Evolutionary conservation across 53 echinoderm and acorn worm genomes (phyloP).

Genomic region (Zoroaster sp.): DNA sequence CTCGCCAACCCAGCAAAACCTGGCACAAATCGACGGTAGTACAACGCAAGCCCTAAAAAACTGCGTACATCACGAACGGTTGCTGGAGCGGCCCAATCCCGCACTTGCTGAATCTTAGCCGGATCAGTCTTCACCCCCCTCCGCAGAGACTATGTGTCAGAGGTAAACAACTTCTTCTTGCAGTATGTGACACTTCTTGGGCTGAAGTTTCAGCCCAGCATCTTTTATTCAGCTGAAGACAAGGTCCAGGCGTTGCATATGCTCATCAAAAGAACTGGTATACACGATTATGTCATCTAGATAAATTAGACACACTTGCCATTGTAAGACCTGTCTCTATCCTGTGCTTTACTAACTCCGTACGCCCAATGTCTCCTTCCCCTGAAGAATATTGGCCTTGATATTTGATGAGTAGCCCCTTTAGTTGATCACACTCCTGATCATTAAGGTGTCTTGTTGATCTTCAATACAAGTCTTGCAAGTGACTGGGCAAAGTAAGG

Average conservation of each 20-base stretch:
- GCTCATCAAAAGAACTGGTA: constrained; percentile 13
- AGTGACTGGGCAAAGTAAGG: not conserved
- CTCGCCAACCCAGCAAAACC: not conserved
- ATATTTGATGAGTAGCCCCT: too few relatives aligned
- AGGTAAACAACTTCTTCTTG: constrained; percentile 47
- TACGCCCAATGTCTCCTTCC: not conserved
- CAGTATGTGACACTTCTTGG: constrained; percentile 60
- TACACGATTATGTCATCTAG: constrained; percentile 44
- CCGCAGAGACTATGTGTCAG: constrained; percentile 46
- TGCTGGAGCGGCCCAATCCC: not conserved
- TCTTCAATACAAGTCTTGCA: too few relatives aligned
- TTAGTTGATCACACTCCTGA: too few relatives aligned
- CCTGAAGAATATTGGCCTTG: too few relatives aligned
- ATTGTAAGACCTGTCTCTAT: constrained; percentile 29
- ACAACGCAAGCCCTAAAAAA: constrained; percentile 12
- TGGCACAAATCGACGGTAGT: constrained; percentile 4
- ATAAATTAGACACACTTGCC: constrained; percentile 30
- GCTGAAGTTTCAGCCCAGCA: constrained; percentile 63
- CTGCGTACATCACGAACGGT: constrained; percentile 10
- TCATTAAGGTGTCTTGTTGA: too few relatives aligned
- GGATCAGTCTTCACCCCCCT: constrained; percentile 39
- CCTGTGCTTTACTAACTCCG: not conserved
- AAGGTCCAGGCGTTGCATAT: constrained; percentile 22
- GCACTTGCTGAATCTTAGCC: not conserved
- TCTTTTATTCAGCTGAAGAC: constrained; percentile 35